These are phyloP conservation scores for Sabatieria punctata DNA, from an alignment of 2,888 invertebrate species.

Conservation along the genomic window DNA sequence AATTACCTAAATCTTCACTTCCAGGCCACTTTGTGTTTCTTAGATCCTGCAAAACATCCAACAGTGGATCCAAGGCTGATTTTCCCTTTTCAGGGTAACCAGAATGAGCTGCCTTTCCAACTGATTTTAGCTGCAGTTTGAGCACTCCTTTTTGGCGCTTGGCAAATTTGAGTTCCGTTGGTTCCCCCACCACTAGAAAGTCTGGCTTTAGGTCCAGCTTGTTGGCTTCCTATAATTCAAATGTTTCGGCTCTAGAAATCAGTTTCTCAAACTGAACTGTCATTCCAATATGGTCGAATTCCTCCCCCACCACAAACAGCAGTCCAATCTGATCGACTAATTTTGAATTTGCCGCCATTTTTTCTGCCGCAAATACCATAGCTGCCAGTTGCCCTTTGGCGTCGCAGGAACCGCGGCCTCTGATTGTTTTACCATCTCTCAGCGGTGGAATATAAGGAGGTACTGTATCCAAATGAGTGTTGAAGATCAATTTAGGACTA, in stretches of 20 bases:
- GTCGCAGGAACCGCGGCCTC: not conserved
- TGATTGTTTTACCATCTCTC: not conserved
- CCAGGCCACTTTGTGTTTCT: constrained; percentile 18
- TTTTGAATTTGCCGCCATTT: constrained; percentile 10
- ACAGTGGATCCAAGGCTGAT: constrained; percentile 21
- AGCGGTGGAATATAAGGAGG: constrained; percentile 23
- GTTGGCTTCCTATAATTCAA: not conserved
- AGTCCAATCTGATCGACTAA: constrained; percentile 19
- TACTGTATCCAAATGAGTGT: constrained; percentile 27
- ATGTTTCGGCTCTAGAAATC: too few relatives aligned
- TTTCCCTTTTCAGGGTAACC: constrained; percentile 23
- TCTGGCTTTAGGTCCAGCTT: not conserved
- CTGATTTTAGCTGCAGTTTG: constrained; percentile 16
- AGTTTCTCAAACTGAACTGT: too few relatives aligned
- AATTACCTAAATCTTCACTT: constrained; percentile 14
- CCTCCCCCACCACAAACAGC: constrained; percentile 26
- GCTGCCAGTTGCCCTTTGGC: not conserved
- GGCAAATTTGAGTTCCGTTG: constrained; percentile 24
- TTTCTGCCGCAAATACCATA: not conserved
- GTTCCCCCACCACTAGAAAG: constrained; percentile 23
- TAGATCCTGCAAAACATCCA: constrained; percentile 20
- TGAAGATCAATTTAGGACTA: constrained; percentile 17
- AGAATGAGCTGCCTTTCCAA: constrained; percentile 20
- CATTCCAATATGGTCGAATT: constrained; percentile 26
- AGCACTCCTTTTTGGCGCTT: constrained; percentile 24